Percentiles rank a stretch among this genome's conserved stretches.
phyloP scores from a whole-genome alignment of 2,797 vertebrate genomes.

The Gallinago stenura region DNA sequence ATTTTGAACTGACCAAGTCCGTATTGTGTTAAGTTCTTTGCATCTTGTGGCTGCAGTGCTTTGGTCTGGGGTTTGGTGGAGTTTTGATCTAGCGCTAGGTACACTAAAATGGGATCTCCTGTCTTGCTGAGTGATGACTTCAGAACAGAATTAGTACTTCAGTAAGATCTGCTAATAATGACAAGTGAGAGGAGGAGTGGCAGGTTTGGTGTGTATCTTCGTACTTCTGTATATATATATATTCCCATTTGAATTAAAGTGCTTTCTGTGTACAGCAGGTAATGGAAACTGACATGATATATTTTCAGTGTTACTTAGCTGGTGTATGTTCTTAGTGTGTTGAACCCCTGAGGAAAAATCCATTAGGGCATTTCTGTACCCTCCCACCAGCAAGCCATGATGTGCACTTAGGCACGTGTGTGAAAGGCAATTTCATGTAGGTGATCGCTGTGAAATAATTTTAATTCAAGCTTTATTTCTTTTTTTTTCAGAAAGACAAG shows the following conservation, averaged over 20 bases:
- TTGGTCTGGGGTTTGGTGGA: not conserved
- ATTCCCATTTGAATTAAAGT: not conserved
- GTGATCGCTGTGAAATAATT: not conserved
- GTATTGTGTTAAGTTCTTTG: not conserved
- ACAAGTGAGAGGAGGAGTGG: not conserved
- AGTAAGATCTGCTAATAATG: not conserved
- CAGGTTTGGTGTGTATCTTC: not conserved
- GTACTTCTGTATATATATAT: not conserved
- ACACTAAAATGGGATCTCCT: not conserved
- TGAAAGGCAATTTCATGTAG: not conserved
- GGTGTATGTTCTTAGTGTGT: not conserved
- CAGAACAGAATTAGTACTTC: not conserved
- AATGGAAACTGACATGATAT: not conserved
- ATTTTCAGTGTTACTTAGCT: not conserved
- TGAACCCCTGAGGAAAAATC: not conserved
- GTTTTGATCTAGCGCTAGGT: not conserved
- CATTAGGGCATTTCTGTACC: not conserved
- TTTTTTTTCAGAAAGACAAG: not conserved
- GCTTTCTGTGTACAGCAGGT: not conserved
- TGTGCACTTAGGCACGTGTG: rapidly evolving
- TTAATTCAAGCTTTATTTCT: not conserved
- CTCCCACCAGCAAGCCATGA: not conserved
- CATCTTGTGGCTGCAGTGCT: not conserved
- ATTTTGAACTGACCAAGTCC: not conserved
- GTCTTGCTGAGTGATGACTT: not conserved